These are phyloP conservation scores for Galeopsomyia nigrocyanea DNA, from an alignment of 2,888 invertebrate species.

Conservation along the genomic window DNA sequence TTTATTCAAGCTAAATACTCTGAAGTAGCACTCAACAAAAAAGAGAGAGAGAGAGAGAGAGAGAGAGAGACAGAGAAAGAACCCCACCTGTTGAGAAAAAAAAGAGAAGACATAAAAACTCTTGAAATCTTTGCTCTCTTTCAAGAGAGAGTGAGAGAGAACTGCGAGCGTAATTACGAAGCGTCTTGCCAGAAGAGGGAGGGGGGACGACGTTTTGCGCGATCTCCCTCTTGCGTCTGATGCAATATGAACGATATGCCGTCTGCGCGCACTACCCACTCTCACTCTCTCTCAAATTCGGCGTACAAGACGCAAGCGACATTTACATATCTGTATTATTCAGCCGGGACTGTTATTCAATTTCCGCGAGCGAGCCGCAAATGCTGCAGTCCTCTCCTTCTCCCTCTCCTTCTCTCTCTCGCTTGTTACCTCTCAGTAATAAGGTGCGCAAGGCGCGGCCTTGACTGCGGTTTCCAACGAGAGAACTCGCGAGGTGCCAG, in stretches of 20 bases:
- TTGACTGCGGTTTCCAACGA: not conserved
- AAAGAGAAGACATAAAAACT: too few relatives aligned
- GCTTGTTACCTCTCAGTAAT: conserved; percentile 33
- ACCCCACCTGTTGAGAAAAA: too few relatives aligned
- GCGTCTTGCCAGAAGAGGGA: conserved; percentile 36
- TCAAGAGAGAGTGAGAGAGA: too few relatives aligned
- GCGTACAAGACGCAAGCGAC: conserved; percentile 39
- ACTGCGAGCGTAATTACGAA: conserved; percentile 18
- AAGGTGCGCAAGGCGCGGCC: not conserved
- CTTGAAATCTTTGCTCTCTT: too few relatives aligned
- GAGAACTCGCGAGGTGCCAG: not conserved
- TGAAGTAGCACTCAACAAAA: too few relatives aligned
- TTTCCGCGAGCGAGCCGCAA: conserved; percentile 55
- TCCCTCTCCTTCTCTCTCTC: not conserved
- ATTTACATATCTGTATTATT: conserved; percentile 67
- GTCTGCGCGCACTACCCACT: conserved; percentile 50
- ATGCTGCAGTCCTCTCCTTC: not conserved
- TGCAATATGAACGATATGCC: conserved; percentile 65
- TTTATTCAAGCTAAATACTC: too few relatives aligned
- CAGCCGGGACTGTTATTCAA: conserved; percentile 65
- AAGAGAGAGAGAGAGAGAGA: too few relatives aligned
- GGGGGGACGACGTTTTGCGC: conserved; percentile 48
- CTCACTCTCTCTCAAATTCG: conserved; percentile 41
- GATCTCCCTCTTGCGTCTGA: conserved; percentile 38
- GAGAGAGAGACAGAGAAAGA: too few relatives aligned